Evolutionary conservation across 2,888 invertebrate species (phyloP), one percentile per base, ranked within the genome.

Genomic region (Scaeva pyrastri): DNA sequence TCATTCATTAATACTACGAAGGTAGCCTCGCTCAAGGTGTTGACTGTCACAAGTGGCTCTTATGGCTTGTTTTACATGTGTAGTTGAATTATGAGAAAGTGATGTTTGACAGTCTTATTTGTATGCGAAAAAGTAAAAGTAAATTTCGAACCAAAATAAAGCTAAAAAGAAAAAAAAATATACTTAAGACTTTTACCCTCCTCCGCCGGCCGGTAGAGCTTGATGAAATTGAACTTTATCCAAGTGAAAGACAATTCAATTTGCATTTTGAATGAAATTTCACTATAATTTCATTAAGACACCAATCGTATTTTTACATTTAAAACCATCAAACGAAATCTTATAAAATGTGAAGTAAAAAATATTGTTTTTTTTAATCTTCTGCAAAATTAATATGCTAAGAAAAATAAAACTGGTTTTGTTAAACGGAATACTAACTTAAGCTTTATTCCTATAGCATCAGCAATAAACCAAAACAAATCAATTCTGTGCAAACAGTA

Each of bases 71-170:
- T 56, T 66, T 73, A 73, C 60, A 68, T 36, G 45, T 45, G 26
- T 60, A 72, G 66, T 73, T 36, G 50, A 73, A 62, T 70, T 68
- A 70, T 73, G 76, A 70, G 85, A 85, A 85, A 81, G 85, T 85
- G 81, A 56, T 85, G 75, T 64, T 21, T 55, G 62, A 21, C 36
- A 39, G 73, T 71, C 50, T 48, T 64, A 71, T 75, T 52, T 43
- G 71, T 72, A 75, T 84, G 79, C 68, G 56, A 71, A 66, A 75
- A 75, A 79, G 84, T 84, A 84, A 84, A 84, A 84, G 84, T 75
- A 21, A 60, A 70, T 70, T 74, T 74, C 55, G 56, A 55, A 45
- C 50, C 55, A 21, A 82, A 48, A 31, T 14, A 72, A 66, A 52
- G 16, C 68, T 6, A 56, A 21, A 19, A 10, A 60, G 45, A 62